phyloP scores from a whole-genome alignment of 2,888 invertebrate genomes.

The Ptychoptera contaminata region DNA sequence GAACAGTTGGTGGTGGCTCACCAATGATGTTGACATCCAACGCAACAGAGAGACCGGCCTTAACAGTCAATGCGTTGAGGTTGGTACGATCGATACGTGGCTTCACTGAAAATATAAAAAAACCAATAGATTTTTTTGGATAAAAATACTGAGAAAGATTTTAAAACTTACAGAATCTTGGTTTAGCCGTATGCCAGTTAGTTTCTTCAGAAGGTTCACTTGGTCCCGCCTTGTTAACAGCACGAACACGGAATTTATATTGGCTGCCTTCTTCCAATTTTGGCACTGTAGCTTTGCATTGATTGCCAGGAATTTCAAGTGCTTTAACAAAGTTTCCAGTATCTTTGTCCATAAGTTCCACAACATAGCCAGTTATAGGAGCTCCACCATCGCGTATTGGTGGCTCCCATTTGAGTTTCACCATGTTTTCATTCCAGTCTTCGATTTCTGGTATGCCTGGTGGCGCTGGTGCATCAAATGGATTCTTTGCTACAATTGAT shows the following conservation, averaged over 20 bases:
- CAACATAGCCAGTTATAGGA: conserved; percentile 82
- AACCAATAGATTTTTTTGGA: conserved; percentile 5
- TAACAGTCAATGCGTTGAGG: conserved; percentile 66
- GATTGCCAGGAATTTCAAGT: conserved; percentile 66
- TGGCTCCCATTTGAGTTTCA: conserved; percentile 80
- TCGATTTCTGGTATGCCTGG: conserved; percentile 83
- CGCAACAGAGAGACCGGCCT: conserved; percentile 74
- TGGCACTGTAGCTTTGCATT: conserved; percentile 74
- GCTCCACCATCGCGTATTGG: conserved; percentile 84
- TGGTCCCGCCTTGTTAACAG: conserved; percentile 88
- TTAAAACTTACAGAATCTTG: conserved; percentile 62
- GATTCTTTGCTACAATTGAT: conserved; percentile 89
- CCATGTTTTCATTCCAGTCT: conserved; percentile 83
- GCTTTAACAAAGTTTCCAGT: conserved; percentile 72
- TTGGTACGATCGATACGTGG: conserved; percentile 87
- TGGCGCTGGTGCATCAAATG: conserved; percentile 76
- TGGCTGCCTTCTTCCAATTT: conserved; percentile 87
- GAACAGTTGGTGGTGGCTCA: conserved; percentile 84
- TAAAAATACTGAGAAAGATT: background rate
- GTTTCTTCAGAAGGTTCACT: conserved; percentile 86
- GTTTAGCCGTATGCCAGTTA: conserved; percentile 79
- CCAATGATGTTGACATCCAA: conserved; percentile 82
- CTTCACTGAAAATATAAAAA: conserved; percentile 50
- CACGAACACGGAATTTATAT: conserved; percentile 88
- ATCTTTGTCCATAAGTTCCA: conserved; percentile 85